Conservation (phyloP, 2,888 invertebrate species). For the Drepanosiphum platanoidis region DNA sequence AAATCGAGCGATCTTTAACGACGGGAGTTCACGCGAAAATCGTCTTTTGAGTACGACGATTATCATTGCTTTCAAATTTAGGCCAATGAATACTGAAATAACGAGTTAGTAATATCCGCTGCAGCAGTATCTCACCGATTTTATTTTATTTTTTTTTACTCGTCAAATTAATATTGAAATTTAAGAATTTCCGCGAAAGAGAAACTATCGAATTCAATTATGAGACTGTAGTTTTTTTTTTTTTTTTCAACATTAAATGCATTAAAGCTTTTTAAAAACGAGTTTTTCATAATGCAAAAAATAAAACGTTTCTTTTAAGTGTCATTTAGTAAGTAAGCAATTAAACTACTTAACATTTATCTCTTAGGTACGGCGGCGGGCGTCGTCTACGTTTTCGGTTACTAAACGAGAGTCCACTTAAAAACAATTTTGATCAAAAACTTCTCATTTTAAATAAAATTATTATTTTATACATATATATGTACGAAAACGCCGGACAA, state of each 20-base stretch:
- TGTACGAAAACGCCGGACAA: neutral
- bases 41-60: too few relatives aligned
- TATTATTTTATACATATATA: neutral
- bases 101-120: too few relatives aligned
- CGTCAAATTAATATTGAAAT: neutral
- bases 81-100: too few relatives aligned
- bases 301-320: slow-evolving; percentile 13
- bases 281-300: neutral
- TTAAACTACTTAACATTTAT: slow-evolving; percentile 37
- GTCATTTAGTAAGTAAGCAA: slow-evolving; percentile 11
- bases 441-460: slow-evolving; percentile 22
- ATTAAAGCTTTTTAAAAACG: slow-evolving; percentile 14
- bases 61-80: too few relatives aligned
- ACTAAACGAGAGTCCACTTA: slow-evolving; percentile 1
- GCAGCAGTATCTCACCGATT: too few relatives aligned
- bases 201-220: neutral
- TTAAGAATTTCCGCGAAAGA: neutral
- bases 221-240: neutral
- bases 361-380: neutral
- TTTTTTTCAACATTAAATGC: neutral
- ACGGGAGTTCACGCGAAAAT: too few relatives aligned
- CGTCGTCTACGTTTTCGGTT: neutral
- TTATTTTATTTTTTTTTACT: neutral
- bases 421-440: slow-evolving; percentile 8
- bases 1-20: too few relatives aligned